Evolutionary conservation across 2,113 vertebrate genomes (phyloP).

Genomic region (Etia nguti): DNA sequence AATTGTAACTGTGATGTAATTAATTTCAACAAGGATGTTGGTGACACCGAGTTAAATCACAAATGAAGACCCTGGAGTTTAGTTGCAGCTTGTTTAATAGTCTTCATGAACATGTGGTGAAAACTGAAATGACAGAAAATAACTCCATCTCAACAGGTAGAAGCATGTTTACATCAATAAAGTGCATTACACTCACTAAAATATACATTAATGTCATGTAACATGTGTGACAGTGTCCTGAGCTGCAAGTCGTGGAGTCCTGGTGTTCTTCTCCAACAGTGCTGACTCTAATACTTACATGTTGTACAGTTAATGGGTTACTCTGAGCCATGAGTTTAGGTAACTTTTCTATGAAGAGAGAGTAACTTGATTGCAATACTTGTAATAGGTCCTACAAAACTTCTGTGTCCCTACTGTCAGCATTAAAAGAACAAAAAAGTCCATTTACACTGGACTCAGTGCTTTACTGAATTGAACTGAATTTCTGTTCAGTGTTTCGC

Average conservation of each 20-base stretch:
- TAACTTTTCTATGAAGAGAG: background rate
- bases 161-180: too few relatives aligned
- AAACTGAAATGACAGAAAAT: too few relatives aligned
- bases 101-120: too few relatives aligned
- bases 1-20: background rate
- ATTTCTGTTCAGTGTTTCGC: background rate
- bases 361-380: background rate
- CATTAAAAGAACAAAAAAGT: background rate
- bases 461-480: background rate
- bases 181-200: too few relatives aligned
- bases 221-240: background rate
- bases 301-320: background rate
- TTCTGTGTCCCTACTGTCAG: background rate
- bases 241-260: background rate
- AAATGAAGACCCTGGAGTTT: too few relatives aligned
- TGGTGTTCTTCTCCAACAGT: background rate
- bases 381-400: background rate
- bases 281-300: background rate
- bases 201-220: too few relatives aligned
- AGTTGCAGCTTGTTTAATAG: too few relatives aligned
- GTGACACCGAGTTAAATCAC: too few relatives aligned
- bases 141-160: too few relatives aligned
- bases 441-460: rapidly evolving
- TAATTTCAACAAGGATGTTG: too few relatives aligned
- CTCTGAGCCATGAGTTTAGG: background rate